A percentile compares a stretch with the other conserved stretches of the same genome.
phyloP scores from a whole-genome alignment of 23 tunicate genomes.

The Aplidium turbinatum region DNA sequence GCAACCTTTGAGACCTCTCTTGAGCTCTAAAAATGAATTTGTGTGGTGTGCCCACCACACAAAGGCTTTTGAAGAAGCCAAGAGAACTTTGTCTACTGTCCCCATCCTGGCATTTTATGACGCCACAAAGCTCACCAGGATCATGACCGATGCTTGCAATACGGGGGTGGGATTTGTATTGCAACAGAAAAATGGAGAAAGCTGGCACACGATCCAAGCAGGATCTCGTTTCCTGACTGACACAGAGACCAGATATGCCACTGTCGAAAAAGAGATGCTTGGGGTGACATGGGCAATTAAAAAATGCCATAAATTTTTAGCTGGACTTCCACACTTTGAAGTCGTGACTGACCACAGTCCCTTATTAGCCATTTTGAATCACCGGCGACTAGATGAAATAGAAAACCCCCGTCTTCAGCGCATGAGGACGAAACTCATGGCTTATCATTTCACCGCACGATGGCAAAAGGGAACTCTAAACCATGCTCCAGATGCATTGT shows the following conservation, averaged over 20 bases:
- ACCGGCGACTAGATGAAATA: slow-evolving; percentile 6
- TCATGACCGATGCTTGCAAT: slow-evolving; percentile 15
- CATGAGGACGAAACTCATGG: slow-evolving; percentile 4
- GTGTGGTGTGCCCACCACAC: neutral
- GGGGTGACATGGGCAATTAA: slow-evolving; percentile 16
- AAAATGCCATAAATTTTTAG: slow-evolving; percentile 16
- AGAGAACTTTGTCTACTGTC: neutral
- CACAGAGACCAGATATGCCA: slow-evolving; percentile 7
- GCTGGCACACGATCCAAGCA: slow-evolving; percentile 8
- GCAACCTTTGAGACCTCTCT: slow-evolving; percentile 25
- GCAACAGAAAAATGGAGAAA: slow-evolving; percentile 15
- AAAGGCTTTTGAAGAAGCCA: neutral
- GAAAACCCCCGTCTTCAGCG: slow-evolving; percentile 15
- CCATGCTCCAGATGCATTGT: slow-evolving; percentile 11
- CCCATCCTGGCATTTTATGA: slow-evolving; percentile 2
- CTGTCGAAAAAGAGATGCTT: neutral
- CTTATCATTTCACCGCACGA: slow-evolving; percentile 2
- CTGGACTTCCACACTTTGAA: neutral
- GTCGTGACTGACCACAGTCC: slow-evolving; percentile 5
- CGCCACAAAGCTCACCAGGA: slow-evolving; percentile 7
- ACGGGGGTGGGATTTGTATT: slow-evolving; percentile 4
- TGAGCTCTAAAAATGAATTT: slow-evolving; percentile 21
- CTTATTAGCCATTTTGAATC: slow-evolving; percentile 8
- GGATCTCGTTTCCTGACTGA: slow-evolving; percentile 14
- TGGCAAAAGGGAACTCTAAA: slow-evolving; percentile 5